Percentiles rank a stretch among this genome's conserved stretches.
These are phyloP conservation scores for Sebastes minor DNA, from an alignment of 2,797 vertebrate genomes.

Conservation along the genomic window DNA sequence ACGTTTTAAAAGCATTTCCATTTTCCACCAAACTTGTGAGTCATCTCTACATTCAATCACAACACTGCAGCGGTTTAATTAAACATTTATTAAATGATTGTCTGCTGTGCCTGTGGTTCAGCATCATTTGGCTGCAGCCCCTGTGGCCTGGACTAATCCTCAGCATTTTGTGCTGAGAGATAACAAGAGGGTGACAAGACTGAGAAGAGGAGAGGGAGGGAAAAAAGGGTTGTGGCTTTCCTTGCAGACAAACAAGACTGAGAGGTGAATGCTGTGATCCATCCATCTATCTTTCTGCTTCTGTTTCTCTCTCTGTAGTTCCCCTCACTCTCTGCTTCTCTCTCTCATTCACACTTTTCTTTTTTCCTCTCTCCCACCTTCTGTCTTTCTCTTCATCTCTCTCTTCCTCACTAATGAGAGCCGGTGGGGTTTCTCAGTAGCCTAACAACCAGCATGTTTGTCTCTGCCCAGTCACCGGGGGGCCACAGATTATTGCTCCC, in stretches of 20 bases:
- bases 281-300: slow-evolving; percentile 39
- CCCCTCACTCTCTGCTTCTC: slow-evolving; percentile 6
- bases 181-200: slow-evolving; percentile 55
- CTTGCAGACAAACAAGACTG: slow-evolving; percentile 54
- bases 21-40: slow-evolving; percentile 13
- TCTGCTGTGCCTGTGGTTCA: slow-evolving; percentile 46
- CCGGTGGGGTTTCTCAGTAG: slow-evolving; percentile 75
- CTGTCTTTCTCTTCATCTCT: slow-evolving; percentile 40
- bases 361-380: slow-evolving; percentile 24
- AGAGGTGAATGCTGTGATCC: slow-evolving; percentile 54
- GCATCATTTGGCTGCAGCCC: slow-evolving; percentile 46
- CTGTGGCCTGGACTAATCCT: slow-evolving; percentile 61
- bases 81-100: slow-evolving; percentile 55
- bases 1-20: not conserved
- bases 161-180: slow-evolving; percentile 61
- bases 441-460: slow-evolving; percentile 67
- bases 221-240: slow-evolving; percentile 28
- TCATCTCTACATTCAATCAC: not conserved
- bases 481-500: slow-evolving; percentile 63
- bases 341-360: slow-evolving; percentile 1
- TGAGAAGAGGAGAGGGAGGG: slow-evolving; percentile 18
- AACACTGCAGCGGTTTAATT: slow-evolving; percentile 46
- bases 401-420: slow-evolving; percentile 73
- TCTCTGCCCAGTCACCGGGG: slow-evolving; percentile 57
- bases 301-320: slow-evolving; percentile 5